These are phyloP conservation scores for Ptilorrhoa leucosticta DNA, from an alignment of 2,113 vertebrate species.

Conservation along the genomic window DNA sequence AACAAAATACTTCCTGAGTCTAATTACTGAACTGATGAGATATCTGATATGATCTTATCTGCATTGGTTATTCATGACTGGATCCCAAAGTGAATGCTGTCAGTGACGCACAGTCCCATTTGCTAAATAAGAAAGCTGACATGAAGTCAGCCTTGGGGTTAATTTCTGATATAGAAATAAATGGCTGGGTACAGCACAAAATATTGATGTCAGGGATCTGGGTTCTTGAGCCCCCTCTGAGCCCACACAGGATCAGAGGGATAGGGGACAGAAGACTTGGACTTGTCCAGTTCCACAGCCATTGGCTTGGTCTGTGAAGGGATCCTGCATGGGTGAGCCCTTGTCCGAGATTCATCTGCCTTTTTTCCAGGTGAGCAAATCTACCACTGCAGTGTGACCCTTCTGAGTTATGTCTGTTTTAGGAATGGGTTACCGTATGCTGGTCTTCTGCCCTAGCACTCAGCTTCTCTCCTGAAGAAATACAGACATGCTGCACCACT, in stretches of 20 bases:
- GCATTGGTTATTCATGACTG: neutral
- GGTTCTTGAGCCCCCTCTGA: neutral
- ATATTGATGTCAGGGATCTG: neutral
- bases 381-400: neutral
- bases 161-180: neutral
- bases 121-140: neutral
- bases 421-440: neutral
- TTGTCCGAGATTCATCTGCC: neutral
- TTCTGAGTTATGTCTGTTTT: neutral
- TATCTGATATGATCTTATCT: neutral
- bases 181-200: neutral
- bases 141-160: neutral
- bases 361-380: neutral
- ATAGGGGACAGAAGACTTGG: neutral
- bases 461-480: neutral
- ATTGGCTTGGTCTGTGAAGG: neutral
- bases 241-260: neutral
- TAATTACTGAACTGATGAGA: neutral
- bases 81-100: neutral
- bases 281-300: neutral
- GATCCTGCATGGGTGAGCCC: rapidly evolving
- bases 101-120: neutral
- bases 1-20: neutral
- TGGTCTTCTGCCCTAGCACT: neutral
- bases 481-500: neutral